Evolutionary conservation across 2,113 vertebrate genomes (phyloP), one percentile per base, ranked within the genome.

Genomic region (Eulemur rufifrons): DNA sequence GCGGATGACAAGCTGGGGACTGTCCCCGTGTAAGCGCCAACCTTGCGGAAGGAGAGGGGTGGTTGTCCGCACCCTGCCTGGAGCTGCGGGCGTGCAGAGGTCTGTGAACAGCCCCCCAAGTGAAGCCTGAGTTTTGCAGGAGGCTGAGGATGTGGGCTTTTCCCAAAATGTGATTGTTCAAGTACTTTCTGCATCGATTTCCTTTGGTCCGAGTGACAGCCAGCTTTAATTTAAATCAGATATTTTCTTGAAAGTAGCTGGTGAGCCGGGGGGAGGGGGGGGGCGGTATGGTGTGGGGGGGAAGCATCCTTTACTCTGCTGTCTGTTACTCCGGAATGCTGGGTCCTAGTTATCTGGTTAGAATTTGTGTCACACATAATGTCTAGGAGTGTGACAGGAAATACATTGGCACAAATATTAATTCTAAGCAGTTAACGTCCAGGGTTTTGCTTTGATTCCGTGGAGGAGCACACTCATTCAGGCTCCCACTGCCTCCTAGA

Each of bases 171-270:
- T 27, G 50, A 69, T 27, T 59, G 64, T 14, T 82, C 37, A 25
- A 17, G 27, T 8, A 32, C 12, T 96, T 73, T 78, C 69, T 80
- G 29, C 7, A 20, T 12, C 71, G 42, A 95, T 88, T 85, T 94
- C 45, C 21, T 77, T 82, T 95, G 84, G 69, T 74, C 64, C 37
- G 15, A 82, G 68, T 23, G 73, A 81, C 29, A 66, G 77, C 66
- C 23, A 18, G 64, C 82, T 97, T 95, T 84, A 25, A 87, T 78
- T 84, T 76, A 92, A 69, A 87, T 90, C 82, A 61, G 59, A 59
- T 39, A n/a, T 77, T 95, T 88, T 89, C 83, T 73, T 76, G 27
- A 86, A 90, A 80, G 50, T 61, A 61, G 59, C 59, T 61, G 25
- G 59, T 61, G 59, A n/a, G n/a, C n/a, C n/a, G n/a, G n/a, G n/a